These are phyloP conservation scores for Drosophila subsilvestris DNA, from an alignment of 2,888 invertebrate species.

Conservation along the genomic window DNA sequence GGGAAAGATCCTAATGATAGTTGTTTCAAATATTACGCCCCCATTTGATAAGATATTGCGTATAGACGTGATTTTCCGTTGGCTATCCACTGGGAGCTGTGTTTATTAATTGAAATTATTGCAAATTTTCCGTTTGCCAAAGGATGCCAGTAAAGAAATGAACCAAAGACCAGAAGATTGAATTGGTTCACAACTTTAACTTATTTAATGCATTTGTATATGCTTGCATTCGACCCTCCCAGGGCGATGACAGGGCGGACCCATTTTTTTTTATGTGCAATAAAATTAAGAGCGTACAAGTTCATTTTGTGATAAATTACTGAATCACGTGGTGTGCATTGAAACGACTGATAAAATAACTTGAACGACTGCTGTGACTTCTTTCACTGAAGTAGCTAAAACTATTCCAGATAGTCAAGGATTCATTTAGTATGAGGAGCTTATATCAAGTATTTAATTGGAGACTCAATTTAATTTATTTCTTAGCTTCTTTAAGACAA, in stretches of 20 bases:
- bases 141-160: conserved; percentile 26
- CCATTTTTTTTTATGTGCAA: conserved; percentile 77
- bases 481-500: too few species aligned
- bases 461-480: too few species aligned
- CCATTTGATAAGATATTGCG: too few species aligned
- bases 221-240: conserved; percentile 26
- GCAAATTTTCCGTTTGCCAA: conserved; percentile 79
- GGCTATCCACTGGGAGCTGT: too few species aligned
- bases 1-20: too few species aligned
- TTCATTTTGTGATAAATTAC: conserved; percentile 83
- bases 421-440: too few species aligned
- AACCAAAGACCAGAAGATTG: conserved; percentile 21
- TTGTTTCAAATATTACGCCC: not conserved
- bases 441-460: too few species aligned
- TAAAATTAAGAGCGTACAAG: conserved; percentile 82
- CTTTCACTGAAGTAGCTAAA: conserved; percentile 31
- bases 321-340: conserved; percentile 80
- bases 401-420: conserved; percentile 23
- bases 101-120: conserved; percentile 80
- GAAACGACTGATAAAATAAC: conserved; percentile 78
- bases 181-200: conserved; percentile 56
- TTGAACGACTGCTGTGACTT: conserved; percentile 67
- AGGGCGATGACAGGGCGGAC: too few species aligned
- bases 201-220: conserved; percentile 79
- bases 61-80: too few species aligned